These are phyloP conservation scores for Andrena praecox DNA, from an alignment of 2,888 invertebrate species.

Conservation along the genomic window DNA sequence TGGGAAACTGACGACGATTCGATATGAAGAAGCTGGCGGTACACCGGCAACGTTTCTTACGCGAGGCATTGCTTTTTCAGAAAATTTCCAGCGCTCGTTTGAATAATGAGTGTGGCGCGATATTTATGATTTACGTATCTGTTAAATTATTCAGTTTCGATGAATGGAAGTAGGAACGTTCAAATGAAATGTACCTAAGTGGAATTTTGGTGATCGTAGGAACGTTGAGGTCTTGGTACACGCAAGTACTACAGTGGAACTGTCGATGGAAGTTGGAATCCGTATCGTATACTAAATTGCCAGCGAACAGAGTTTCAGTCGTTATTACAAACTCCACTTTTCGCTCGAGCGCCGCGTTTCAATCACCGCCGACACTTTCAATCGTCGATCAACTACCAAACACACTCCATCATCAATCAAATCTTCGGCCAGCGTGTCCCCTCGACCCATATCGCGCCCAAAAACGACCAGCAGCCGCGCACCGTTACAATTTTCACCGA, in stretches of 20 bases:
- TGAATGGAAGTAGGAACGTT: too few relatives aligned
- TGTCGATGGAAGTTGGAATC: slow-evolving; percentile 4
- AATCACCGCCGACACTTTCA: slow-evolving; percentile 39
- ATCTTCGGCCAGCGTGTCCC: slow-evolving; percentile 14
- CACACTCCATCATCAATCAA: slow-evolving; percentile 40
- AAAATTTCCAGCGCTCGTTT: too few relatives aligned
- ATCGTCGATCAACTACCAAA: slow-evolving; percentile 32
- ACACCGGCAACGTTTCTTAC: not conserved
- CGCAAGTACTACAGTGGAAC: not conserved
- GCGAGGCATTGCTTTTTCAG: not conserved
- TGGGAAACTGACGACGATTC: not conserved
- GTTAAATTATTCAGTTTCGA: too few relatives aligned
- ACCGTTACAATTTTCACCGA: slow-evolving; percentile 21
- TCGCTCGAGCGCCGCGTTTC: slow-evolving; percentile 30
- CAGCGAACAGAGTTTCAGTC: slow-evolving; percentile 32
- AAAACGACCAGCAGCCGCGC: slow-evolving; percentile 16
- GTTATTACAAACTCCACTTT: slow-evolving; percentile 41
- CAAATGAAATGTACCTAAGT: too few relatives aligned
- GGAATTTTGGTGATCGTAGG: too few relatives aligned
- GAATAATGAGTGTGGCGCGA: too few relatives aligned
- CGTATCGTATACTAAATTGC: slow-evolving; percentile 4
- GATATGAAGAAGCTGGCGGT: not conserved
- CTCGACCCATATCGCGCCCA: slow-evolving; percentile 19
- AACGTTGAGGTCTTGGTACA: too few relatives aligned
- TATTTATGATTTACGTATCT: too few relatives aligned